Percentiles rank a stretch among this genome's conserved stretches.
Conservation (phyloP, 2,797 vertebrate species). For the Tapirus indicus region DNA sequence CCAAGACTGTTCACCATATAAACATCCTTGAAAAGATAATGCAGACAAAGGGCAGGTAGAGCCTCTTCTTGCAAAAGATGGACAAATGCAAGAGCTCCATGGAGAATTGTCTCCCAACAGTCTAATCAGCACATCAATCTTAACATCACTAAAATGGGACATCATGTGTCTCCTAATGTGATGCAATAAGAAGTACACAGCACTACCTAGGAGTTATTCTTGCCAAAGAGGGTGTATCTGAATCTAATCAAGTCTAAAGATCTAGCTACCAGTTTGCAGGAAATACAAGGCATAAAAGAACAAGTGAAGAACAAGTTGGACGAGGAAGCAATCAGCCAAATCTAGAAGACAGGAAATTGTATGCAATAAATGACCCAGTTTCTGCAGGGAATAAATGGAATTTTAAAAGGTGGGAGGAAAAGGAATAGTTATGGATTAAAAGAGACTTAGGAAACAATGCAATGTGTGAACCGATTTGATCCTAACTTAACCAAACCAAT, state of each 20-base stretch:
- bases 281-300: constrained; percentile 1
- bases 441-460: neutral
- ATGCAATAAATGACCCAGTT: neutral
- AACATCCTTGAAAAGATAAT: constrained; percentile 45
- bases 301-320: neutral
- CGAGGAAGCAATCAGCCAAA: neutral
- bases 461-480: neutral
- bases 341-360: neutral
- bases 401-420: neutral
- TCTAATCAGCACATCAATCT: neutral
- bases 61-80: neutral
- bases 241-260: neutral
- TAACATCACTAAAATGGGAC: neutral
- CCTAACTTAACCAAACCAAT: neutral
- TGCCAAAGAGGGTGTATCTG: neutral
- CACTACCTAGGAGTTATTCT: neutral
- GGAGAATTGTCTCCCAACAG: neutral
- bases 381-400: neutral
- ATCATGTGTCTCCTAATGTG: neutral
- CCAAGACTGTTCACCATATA: neutral
- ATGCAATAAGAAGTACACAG: neutral
- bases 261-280: neutral
- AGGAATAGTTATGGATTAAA: neutral
- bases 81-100: neutral
- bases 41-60: neutral